Evolutionary conservation across 1,140 invertebrate species (phyloP), one percentile per base, ranked within the genome.

Genomic region (Leptinotarsa defecta): DNA sequence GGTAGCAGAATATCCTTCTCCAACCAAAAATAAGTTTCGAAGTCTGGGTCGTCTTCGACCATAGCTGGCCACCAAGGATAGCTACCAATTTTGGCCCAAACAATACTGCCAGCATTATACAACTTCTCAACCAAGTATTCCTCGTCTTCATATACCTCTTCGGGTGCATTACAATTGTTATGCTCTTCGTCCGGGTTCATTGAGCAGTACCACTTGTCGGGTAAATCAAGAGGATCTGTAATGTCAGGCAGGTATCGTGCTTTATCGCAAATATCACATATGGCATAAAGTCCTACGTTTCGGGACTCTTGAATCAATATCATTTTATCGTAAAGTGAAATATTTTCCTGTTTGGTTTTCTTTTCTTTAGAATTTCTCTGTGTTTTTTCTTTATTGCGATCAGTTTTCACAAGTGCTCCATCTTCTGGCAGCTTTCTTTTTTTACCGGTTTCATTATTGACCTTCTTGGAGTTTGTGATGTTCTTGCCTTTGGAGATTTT

Each of bases 61-160:
- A 94, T 92, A 4, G 88, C 92, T 17, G 92, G 92, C 91, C 92
- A 93, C 91, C 91, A 93, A 43, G 91, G 91, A 86, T 87, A 92
- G 27, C 90, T 90, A 2, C 84, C 78, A 48, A 90, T 76, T 48
- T 86, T 87, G 4, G 89, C 92, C 89, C 90, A 91, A 0, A 93
- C 92, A 62, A 93, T 69, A 57, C 91, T 92, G 3, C 92, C 91
- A 4, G 88, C 88, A 4, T 88, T 87, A 75, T 88, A 91, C 49
- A 83, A 78, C 77, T 88, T 88, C 71, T 89, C 83, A 15, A 91
- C 89, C 75, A 91, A 88, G 74, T 89, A 86, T 74, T 86, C 84
- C 13, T 88, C 82, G 19, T 81, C 79, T 74, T 74, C 49, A 20
- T 86, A 86, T 0, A 79, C 74, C 17, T 85, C 74, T 84, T 91